Conservation (phyloP, 2,113 vertebrate genomes). For the Callorhinus ursinus region DNA sequence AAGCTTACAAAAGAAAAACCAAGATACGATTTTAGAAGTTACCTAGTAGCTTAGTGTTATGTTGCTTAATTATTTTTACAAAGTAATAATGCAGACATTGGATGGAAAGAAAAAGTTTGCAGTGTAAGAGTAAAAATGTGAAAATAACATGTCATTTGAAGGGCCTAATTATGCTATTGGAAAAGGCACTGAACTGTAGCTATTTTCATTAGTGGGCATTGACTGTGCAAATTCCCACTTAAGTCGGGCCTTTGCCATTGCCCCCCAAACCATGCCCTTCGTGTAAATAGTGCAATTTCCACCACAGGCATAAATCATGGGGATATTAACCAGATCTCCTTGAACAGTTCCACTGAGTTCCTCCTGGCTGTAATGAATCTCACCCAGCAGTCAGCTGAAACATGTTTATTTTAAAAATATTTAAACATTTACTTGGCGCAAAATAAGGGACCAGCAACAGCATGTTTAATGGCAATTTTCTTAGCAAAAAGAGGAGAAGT, state of each 20-base stretch:
- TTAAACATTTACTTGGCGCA: slow-evolving; percentile 74
- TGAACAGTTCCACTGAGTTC: slow-evolving; percentile 51
- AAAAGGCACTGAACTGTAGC: slow-evolving; percentile 57
- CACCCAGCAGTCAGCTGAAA: slow-evolving; percentile 62
- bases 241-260: slow-evolving; percentile 15
- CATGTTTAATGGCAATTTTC: neutral
- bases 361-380: slow-evolving; percentile 64
- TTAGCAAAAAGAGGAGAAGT: slow-evolving; percentile 37
- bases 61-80: slow-evolving; percentile 54
- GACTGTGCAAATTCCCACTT: slow-evolving; percentile 68
- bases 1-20: neutral
- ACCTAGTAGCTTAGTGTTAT: neutral
- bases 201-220: slow-evolving; percentile 69
- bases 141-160: slow-evolving; percentile 69
- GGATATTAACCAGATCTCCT: slow-evolving; percentile 73
- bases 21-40: neutral
- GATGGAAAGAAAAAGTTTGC: slow-evolving; percentile 43
- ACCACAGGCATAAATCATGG: slow-evolving; percentile 51
- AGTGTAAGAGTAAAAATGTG: slow-evolving; percentile 54
- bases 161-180: slow-evolving; percentile 65
- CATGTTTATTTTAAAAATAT: slow-evolving; percentile 75
- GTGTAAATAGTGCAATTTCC: slow-evolving; percentile 68
- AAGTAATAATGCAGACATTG: neutral
- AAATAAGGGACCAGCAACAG: slow-evolving; percentile 45
- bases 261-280: slow-evolving; percentile 53